A percentile compares a stretch with the other conserved stretches of the same genome.
phyloP scores from a whole-genome alignment of 2,113 vertebrate genomes.

The Cynopterus brachyotis region DNA sequence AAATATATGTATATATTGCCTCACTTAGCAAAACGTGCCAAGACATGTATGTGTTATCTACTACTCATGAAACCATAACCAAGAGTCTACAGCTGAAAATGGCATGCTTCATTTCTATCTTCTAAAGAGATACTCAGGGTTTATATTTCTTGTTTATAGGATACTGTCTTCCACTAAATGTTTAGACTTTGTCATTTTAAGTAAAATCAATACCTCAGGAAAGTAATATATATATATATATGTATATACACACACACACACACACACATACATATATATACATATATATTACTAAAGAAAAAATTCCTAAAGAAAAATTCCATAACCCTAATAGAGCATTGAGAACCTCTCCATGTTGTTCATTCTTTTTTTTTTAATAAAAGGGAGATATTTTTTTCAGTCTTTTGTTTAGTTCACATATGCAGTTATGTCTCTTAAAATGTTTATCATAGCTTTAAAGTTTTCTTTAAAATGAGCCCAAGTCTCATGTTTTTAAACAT shows the following conservation, averaged over 20 bases:
- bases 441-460: conserved; percentile 43
- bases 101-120: background rate
- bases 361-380: conserved; percentile 21
- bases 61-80: background rate
- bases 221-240: background rate
- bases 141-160: background rate
- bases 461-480: conserved; percentile 52
- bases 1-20: background rate
- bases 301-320: conserved; percentile 18
- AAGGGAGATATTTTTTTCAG: background rate
- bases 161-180: background rate
- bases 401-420: conserved; percentile 19
- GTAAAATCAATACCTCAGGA: background rate
- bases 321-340: background rate
- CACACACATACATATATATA: too few relatives aligned
- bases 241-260: too few relatives aligned
- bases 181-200: conserved; percentile 45
- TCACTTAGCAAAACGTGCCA: conserved; percentile 1
- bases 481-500: conserved; percentile 55
- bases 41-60: background rate
- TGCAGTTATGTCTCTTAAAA: conserved; percentile 5
- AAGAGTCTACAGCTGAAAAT: background rate
- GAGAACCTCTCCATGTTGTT: background rate
- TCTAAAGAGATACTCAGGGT: background rate
- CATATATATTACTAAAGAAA: too few relatives aligned